These are phyloP conservation scores for Alloplasta piceator DNA, from an alignment of 2,888 invertebrate species.

Conservation along the genomic window DNA sequence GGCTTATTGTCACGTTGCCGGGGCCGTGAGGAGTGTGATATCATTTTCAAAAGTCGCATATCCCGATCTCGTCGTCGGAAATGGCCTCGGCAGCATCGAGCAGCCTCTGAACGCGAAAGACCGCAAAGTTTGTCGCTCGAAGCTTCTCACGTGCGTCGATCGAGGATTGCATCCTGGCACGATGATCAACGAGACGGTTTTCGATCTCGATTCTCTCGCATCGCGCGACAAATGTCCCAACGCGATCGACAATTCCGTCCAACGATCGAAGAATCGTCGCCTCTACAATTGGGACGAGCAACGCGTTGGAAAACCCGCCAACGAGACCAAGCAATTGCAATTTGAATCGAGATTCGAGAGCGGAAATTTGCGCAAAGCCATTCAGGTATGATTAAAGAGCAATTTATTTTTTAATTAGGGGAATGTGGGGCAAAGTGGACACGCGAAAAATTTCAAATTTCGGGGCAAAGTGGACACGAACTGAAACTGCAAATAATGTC, in stretches of 20 bases:
- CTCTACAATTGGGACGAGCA: slow-evolving; percentile 77
- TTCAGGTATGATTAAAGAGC: slow-evolving; percentile 86
- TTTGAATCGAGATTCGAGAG: slow-evolving; percentile 95
- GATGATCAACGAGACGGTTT: slow-evolving; percentile 87
- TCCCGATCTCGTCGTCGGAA: slow-evolving; percentile 88
- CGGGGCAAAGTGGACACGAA: no score
- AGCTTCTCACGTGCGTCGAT: slow-evolving; percentile 88
- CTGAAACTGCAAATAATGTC: no score
- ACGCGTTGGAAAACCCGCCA: slow-evolving; percentile 69
- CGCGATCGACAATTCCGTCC: slow-evolving; percentile 6
- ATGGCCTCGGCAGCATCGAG: slow-evolving; percentile 85
- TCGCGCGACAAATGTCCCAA: slow-evolving; percentile 30
- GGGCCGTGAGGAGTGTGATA: slow-evolving; percentile 86
- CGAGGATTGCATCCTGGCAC: slow-evolving; percentile 87
- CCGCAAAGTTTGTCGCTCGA: slow-evolving; percentile 85
- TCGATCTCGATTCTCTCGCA: slow-evolving; percentile 87
- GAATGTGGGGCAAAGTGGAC: no score
- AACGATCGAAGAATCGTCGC: slow-evolving; percentile 38
- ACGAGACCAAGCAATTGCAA: slow-evolving; percentile 84
- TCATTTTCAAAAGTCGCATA: slow-evolving; percentile 90
- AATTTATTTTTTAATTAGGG: no score
- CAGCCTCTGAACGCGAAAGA: slow-evolving; percentile 85
- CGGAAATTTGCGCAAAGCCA: slow-evolving; percentile 92
- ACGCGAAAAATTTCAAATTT: no score
- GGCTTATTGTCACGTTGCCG: slow-evolving; percentile 85